Evolutionary conservation across 2,113 vertebrate species (phyloP).

Genomic region (Poeciliopsis retropinna): DNA sequence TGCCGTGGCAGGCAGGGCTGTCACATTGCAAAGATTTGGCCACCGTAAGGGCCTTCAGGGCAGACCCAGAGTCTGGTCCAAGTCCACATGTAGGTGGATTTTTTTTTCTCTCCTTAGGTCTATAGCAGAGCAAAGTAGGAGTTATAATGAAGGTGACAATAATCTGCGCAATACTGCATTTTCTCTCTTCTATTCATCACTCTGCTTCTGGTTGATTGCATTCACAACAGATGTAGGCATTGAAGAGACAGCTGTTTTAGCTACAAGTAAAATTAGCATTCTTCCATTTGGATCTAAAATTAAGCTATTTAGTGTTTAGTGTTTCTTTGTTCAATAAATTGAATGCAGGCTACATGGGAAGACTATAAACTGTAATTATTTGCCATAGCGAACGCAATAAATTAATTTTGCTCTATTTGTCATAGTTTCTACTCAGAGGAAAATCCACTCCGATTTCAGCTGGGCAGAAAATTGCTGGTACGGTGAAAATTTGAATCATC

Average conservation of each 20-base stretch:
- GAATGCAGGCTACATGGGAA: not conserved
- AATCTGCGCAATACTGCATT: slow-evolving; percentile 7
- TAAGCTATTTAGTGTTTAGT: not conserved
- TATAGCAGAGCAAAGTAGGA: slow-evolving; percentile 15
- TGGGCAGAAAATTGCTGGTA: slow-evolving; percentile 9
- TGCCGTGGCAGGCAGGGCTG: slow-evolving; percentile 32
- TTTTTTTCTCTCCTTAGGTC: not conserved
- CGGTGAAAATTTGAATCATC: slow-evolving; percentile 1
- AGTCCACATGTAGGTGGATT: slow-evolving; percentile 13
- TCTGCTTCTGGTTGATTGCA: slow-evolving; percentile 47
- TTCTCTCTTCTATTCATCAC: slow-evolving; percentile 46
- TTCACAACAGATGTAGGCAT: slow-evolving; percentile 11
- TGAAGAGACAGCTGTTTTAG: slow-evolving; percentile 17
- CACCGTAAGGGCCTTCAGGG: slow-evolving; percentile 28
- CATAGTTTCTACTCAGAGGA: slow-evolving; percentile 3
- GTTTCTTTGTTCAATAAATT: slow-evolving; percentile 21
- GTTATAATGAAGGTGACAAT: slow-evolving; percentile 36
- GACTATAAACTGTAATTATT: slow-evolving; percentile 2
- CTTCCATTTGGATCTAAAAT: slow-evolving; percentile 5
- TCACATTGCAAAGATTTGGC: slow-evolving; percentile 43
- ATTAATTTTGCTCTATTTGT: slow-evolving; percentile 12
- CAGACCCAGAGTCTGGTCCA: slow-evolving; percentile 34
- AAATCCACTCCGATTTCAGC: slow-evolving; percentile 6
- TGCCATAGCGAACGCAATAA: slow-evolving; percentile 1
- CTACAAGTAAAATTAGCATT: slow-evolving; percentile 7